These are phyloP conservation scores for Syngnathus typhle DNA, from an alignment of 2,113 vertebrate species.

Conservation along the genomic window DNA sequence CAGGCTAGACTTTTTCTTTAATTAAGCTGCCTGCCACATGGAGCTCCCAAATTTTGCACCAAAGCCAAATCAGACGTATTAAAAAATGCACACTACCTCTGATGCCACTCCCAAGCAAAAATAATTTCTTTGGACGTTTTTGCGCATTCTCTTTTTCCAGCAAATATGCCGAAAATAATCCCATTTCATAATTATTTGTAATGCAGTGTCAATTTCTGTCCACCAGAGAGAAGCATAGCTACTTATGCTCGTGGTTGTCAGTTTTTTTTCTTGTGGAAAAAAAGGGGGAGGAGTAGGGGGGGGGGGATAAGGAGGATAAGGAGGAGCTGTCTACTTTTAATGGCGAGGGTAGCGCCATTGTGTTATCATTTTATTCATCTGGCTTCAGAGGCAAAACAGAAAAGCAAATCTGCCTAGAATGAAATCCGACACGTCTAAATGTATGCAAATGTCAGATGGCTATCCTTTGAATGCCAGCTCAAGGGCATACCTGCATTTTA, in stretches of 20 bases:
- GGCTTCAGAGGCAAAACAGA: neutral
- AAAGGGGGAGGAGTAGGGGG: neutral
- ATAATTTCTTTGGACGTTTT: neutral
- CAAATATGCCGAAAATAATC: neutral
- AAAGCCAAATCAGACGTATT: conserved; percentile 7
- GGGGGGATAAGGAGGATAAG: conserved; percentile 13
- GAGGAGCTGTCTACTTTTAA: conserved; percentile 38
- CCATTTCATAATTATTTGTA: neutral
- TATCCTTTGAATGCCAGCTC: conserved; percentile 1
- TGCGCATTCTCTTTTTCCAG: neutral
- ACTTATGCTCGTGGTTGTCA: conserved; percentile 10
- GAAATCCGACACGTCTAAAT: neutral
- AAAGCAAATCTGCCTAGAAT: neutral
- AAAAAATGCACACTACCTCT: conserved; percentile 18
- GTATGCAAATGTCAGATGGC: conserved; percentile 5
- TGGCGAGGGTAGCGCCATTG: conserved; percentile 8
- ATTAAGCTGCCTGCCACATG: conserved; percentile 54
- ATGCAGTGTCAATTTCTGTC: conserved; percentile 14
- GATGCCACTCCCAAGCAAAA: neutral
- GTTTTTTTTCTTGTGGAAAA: too few relatives aligned
- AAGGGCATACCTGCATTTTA: conserved; percentile 6
- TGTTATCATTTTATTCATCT: conserved; percentile 7
- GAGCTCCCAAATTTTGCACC: conserved; percentile 25
- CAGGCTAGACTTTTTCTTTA: conserved; percentile 50
- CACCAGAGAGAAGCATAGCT: conserved; percentile 59